Base-by-base conservation (phyloP, 2,888 invertebrate species). In the Caenorhabditis virilis region DNA sequence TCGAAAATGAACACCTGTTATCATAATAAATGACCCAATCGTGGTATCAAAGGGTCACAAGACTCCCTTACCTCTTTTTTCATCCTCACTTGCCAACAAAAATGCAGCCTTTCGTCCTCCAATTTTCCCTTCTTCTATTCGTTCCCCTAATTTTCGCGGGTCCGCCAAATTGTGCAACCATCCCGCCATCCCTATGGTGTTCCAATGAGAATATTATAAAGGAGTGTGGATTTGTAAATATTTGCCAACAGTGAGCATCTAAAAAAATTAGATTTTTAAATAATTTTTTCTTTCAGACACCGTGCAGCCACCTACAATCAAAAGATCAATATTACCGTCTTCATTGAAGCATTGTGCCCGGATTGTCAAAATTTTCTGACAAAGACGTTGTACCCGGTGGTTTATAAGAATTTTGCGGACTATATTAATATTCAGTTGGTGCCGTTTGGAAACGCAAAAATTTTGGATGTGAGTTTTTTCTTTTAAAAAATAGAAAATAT, bases 381-480 rank as follows among this genome's bases (percentile, higher is more conserved):
- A 18, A 61, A 72, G 18, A 50, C 62, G 39, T 63, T 79, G 15
- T 76, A 75, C 39, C 74, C 75, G 26, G 53, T 69, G 18, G 57
- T 78, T 27, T 77, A 59, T 63, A 66, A 70, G 65, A 52, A 75
- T 53, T 76, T 75, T 55, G 55, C 36, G 1, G 70, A 73, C 26
- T 71, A 57, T 41, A 72, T 82, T 13, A 69, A 80, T 39, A 73
- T 82, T 42, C 79, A 82, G 48, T 51, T 82, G 13, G 75, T 82
- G 9, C 82, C 80, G 11, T 82, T 74, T 53, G 81, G 82, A 50
- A 82, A 82, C 57, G 82, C 81, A 6, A 72, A 76, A 51, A 47
- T 62, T 33, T 38, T 38, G 38, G 18, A 38, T 18, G 38, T 38
- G 7, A 38, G 18, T 38, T 38, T 38, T n/a, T n/a, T n/a, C n/a